A percentile compares a stretch with the other conserved stretches of the same genome.
phyloP scores from a whole-genome alignment of 92 coral and sea anemone species.

The Bergia puertoricense region DNA sequence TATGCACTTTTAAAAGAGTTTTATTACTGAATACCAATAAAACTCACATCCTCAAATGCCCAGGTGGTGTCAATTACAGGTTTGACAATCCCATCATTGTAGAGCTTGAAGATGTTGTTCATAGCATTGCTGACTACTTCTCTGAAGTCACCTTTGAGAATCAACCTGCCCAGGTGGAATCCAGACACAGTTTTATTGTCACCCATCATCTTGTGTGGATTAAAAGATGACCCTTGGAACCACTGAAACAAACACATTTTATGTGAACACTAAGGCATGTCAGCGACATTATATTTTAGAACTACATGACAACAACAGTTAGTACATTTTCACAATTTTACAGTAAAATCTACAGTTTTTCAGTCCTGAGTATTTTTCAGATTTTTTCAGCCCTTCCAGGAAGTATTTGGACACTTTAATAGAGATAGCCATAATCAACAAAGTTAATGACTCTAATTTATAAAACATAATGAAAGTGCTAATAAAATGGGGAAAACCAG shows the following conservation, averaged over 20 bases:
- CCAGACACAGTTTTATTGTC: slow-evolving; percentile 86
- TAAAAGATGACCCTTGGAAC: slow-evolving; percentile 75
- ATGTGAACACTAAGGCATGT: not conserved
- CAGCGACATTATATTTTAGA: no score
- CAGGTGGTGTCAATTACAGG: slow-evolving; percentile 77
- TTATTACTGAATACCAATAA: not conserved
- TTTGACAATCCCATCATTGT: slow-evolving; percentile 81
- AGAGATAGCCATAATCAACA: no score
- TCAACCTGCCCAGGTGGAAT: slow-evolving; percentile 42
- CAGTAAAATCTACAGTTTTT: no score
- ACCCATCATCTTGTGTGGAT: slow-evolving; percentile 65
- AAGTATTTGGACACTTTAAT: no score
- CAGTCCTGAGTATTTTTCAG: no score
- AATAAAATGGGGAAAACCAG: no score
- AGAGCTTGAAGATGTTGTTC: slow-evolving; percentile 67
- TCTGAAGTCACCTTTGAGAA: not conserved
- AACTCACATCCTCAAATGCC: slow-evolving; percentile 90
- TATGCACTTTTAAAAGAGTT: not conserved
- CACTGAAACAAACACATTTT: slow-evolving; percentile 52
- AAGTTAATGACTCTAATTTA: no score
- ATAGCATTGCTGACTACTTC: slow-evolving; percentile 48
- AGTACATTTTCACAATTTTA: no score
- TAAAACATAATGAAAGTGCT: no score
- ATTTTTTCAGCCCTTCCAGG: no score
- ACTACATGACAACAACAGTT: no score